These are phyloP conservation scores for Barypeithes pellucidus DNA, from an alignment of 2,888 invertebrate genomes.

Conservation along the genomic window DNA sequence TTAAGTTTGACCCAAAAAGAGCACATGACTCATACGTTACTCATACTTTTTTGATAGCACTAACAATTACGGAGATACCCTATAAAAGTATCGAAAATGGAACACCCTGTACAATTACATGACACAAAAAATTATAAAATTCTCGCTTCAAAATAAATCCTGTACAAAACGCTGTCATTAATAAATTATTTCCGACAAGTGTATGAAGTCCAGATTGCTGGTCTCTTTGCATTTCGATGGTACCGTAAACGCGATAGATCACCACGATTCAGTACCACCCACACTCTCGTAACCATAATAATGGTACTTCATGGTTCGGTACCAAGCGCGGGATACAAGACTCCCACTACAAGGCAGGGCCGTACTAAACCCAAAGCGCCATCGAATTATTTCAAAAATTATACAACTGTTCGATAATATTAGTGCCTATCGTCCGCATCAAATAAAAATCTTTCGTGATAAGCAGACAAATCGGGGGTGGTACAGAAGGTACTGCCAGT, in stretches of 20 bases:
- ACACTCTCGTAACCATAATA: slow-evolving; percentile 50
- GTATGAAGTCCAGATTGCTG: neutral
- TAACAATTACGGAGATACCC: no score
- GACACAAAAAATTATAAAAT: neutral
- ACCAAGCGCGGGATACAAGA: slow-evolving; percentile 45
- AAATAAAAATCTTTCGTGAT: no score
- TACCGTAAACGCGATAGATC: slow-evolving; percentile 51
- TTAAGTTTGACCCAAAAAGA: no score
- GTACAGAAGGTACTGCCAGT: no score
- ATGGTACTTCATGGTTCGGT: slow-evolving; percentile 51
- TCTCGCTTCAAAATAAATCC: neutral
- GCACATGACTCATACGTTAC: no score
- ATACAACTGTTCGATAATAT: no score
- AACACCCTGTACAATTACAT: no score
- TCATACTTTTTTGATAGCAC: no score
- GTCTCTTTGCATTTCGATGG: slow-evolving; percentile 38
- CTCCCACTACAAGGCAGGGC: slow-evolving; percentile 42
- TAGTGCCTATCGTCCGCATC: no score
- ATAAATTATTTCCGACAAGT: neutral
- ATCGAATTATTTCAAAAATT: no score
- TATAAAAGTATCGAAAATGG: no score
- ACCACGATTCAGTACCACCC: slow-evolving; percentile 53
- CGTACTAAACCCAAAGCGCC: slow-evolving; percentile 1
- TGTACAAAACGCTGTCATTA: neutral
- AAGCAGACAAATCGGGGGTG: no score